Base-by-base conservation (phyloP, 1,140 invertebrate genomes). In the Magallana angulata region DNA sequence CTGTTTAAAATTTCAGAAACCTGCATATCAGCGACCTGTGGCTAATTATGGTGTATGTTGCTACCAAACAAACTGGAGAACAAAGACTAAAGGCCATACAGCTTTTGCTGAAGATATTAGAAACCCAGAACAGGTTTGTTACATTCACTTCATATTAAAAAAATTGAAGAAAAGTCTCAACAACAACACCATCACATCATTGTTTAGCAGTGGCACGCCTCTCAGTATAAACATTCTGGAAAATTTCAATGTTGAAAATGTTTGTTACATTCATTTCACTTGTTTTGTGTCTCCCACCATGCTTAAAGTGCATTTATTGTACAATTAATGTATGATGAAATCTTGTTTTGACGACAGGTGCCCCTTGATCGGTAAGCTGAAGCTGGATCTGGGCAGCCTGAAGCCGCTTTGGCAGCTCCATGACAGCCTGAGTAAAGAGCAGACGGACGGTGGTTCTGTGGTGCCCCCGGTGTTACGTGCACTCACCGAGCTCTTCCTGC, bases 401-500 rank as follows among this genome's bases (percentile, higher is more conserved):
- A 91, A 91, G 36, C 93, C 94, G 11, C 84, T 94, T 57, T 94
- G 94, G 94, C 82, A 91, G n/a, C 83, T 94, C 24, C 93, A 94
- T 81, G 88, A 87, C 12, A 90, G 64, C 8, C 89, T 92, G 82
- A 92, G 91, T 9, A 90, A 90, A 82, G 88, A 91, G n/a, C 90
- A 91, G 8, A 85, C 89, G 1, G 91, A 93, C 12, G 88, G 89
- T 0, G 85, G 82, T 9, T 64, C 89, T 12, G 87, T 93, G 62
- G 88, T 93, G 71, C 90, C 92, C 14, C 92, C 94, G 30, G 89
- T 93, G n/a, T 90, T 92, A 36, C 81, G 94, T 36, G 94, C 94
- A 56, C 89, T 94, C 3, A 94, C 94, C 14, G 93, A 94, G 86
- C 91, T 94, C 56, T 94, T 94, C 90, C 90, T 94, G 9, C 90